phyloP scores from a whole-genome alignment of 30 jellyfish, hydroid and myxozoan species.

The Aurelia aurita region DNA sequence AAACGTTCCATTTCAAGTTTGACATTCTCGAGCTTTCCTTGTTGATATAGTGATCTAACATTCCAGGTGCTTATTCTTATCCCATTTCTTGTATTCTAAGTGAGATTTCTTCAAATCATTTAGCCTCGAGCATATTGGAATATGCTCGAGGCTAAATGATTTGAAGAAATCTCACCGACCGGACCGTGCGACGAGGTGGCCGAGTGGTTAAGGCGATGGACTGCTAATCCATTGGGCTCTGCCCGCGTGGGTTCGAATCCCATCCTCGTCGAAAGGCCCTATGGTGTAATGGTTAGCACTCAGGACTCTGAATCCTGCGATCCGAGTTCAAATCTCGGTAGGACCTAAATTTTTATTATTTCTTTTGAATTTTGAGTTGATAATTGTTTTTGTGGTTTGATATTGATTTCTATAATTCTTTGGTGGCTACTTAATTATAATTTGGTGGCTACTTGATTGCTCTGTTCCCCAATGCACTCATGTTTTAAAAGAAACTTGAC shows the following conservation, averaged over 20 bases:
- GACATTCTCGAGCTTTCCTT: constrained; percentile 15
- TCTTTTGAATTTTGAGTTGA: neutral
- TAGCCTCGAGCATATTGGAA: neutral
- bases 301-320: constrained; percentile 89
- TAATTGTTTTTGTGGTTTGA: neutral
- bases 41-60: constrained; percentile 32
- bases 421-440: no score
- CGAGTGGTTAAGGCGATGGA: constrained; percentile 99
- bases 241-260: constrained; percentile 99
- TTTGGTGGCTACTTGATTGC: no score
- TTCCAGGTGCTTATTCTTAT: constrained; percentile 41
- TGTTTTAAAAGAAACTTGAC: no score
- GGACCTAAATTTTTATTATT: constrained; percentile 47
- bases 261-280: constrained; percentile 92
- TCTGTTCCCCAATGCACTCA: no score
- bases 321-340: constrained; percentile 87
- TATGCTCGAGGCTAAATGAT: neutral
- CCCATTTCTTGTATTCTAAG: constrained; percentile 9
- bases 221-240: constrained; percentile 99
- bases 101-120: no score
- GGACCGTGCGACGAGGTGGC: constrained; percentile 97
- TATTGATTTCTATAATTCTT: no score
- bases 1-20: constrained; percentile 13
- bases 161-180: neutral
- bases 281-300: constrained; percentile 87